phyloP scores from a whole-genome alignment of 1,140 invertebrate genomes.

The Drosophila nikananu region DNA sequence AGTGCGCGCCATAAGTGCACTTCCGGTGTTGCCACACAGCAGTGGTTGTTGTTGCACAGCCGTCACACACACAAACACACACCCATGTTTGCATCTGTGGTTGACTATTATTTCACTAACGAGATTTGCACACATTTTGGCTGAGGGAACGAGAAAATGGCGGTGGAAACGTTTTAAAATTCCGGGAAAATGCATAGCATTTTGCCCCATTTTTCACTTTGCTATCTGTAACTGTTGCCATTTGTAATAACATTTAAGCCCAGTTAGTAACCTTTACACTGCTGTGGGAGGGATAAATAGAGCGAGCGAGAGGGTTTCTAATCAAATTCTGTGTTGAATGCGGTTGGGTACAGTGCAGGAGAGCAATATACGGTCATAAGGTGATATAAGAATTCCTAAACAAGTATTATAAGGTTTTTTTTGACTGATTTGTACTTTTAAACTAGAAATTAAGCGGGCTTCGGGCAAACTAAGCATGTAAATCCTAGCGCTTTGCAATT shows the following conservation, averaged over 20 bases:
- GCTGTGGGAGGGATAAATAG: neutral
- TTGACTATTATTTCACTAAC: conserved; percentile 55
- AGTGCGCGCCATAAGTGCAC: conserved; percentile 81
- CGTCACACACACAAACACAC: conserved; percentile 15
- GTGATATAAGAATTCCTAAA: no score
- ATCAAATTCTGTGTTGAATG: neutral
- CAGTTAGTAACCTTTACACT: conserved; percentile 5
- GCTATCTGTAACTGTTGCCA: conserved; percentile 49
- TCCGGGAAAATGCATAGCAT: conserved; percentile 43
- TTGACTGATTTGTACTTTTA: neutral
- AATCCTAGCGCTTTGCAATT: no score
- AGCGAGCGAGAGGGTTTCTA: neutral
- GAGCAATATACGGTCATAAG: neutral
- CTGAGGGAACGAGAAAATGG: conserved; percentile 15
- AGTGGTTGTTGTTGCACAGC: conserved; percentile 21
- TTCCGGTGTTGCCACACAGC: conserved; percentile 49
- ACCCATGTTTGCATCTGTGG: conserved; percentile 20
- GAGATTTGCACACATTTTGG: conserved; percentile 70
- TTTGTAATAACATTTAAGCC: conserved; percentile 63
- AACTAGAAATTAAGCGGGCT: no score
- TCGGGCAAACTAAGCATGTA: no score
- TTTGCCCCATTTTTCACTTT: conserved; percentile 68
- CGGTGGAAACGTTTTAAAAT: conserved; percentile 32
- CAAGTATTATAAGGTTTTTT: neutral
- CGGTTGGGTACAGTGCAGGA: neutral